Percentiles rank a stretch among this genome's conserved stretches.
These are phyloP conservation scores for Andrena flavipes DNA, from an alignment of 2,888 invertebrate genomes.

Conservation along the genomic window DNA sequence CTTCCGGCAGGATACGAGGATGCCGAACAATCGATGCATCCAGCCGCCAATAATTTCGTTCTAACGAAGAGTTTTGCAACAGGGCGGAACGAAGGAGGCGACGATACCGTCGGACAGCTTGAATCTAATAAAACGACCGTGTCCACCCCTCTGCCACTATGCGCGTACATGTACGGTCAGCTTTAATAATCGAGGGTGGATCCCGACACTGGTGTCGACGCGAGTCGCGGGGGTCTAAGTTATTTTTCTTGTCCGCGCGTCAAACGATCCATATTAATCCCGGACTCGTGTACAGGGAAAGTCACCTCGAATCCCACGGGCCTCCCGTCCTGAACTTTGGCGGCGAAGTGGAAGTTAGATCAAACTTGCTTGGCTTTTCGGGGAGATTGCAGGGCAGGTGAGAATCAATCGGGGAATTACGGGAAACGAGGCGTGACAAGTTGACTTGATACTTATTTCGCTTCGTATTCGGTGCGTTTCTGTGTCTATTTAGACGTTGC, in stretches of 20 bases:
- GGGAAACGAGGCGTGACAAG: constrained; percentile 7
- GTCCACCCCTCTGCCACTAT: background rate
- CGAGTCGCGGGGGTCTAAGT: constrained; percentile 2
- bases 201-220: constrained; percentile 5
- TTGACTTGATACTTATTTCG: background rate
- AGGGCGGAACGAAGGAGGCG: background rate
- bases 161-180: background rate
- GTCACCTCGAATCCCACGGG: constrained; percentile 30
- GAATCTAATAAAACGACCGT: constrained; percentile 6
- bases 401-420: constrained; percentile 16
- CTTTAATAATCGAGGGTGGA: constrained; percentile 4
- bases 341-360: background rate
- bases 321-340: constrained; percentile 23
- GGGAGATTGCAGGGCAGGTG: constrained; percentile 13
- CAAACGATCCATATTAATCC: constrained; percentile 52
- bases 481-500: background rate
- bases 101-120: too few relatives aligned
- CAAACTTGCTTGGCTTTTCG: constrained; percentile 14
- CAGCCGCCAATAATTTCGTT: constrained; percentile 5
- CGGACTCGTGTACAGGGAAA: constrained; percentile 19
- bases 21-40: constrained; percentile 22
- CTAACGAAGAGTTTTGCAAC: background rate
- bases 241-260: constrained; percentile 42
- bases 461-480: background rate
- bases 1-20: background rate